Conservation (phyloP, 2,797 vertebrate species). For the Menidia menidia region DNA sequence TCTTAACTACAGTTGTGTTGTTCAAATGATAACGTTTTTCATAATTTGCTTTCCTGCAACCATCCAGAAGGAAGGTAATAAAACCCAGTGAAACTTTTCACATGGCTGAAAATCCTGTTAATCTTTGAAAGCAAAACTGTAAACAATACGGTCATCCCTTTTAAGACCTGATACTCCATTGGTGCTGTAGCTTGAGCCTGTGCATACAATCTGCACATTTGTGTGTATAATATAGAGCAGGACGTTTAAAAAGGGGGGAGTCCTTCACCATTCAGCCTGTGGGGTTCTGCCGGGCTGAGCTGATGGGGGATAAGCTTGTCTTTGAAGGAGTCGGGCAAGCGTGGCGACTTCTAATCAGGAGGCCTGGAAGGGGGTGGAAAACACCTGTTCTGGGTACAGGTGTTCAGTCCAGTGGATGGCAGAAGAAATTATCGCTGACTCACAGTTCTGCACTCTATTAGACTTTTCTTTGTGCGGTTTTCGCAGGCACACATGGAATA, state of each 20-base stretch:
- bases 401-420: constrained; percentile 68
- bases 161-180: background rate
- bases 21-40: background rate
- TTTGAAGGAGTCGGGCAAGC: constrained; percentile 76
- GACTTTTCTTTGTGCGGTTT: constrained; percentile 23
- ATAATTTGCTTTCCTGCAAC: background rate
- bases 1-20: background rate
- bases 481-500: background rate
- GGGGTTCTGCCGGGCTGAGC: constrained; percentile 62
- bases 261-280: constrained; percentile 53
- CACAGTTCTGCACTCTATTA: constrained; percentile 50
- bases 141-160: background rate
- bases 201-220: constrained; percentile 13
- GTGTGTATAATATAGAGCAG: constrained; percentile 19
- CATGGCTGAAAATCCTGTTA: background rate
- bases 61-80: constrained; percentile 4
- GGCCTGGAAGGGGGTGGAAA: constrained; percentile 74
- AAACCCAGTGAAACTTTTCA: background rate
- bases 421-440: constrained; percentile 43
- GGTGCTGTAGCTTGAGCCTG: background rate
- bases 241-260: constrained; percentile 21
- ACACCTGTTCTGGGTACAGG: constrained; percentile 82
- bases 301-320: constrained; percentile 73
- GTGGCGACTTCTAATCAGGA: constrained; percentile 76
- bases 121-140: constrained; percentile 9